Base-by-base conservation (phyloP, 2,797 vertebrate species). In the Salmo trutta region DNA sequence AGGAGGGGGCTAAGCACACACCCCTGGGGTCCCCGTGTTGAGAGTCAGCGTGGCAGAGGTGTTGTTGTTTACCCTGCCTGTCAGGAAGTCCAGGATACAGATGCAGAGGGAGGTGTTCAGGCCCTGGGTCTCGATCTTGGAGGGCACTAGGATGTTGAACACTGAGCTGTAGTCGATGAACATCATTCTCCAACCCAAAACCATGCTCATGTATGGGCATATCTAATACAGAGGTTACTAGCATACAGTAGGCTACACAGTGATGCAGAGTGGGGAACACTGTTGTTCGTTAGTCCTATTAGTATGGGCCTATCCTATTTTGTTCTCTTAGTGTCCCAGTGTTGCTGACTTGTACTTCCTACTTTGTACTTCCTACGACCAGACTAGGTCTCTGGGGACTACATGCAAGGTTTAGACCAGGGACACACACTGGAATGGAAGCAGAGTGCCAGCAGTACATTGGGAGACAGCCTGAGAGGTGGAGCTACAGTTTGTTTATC, bases 401-500 rank as follows among this genome's bases (percentile, higher is more conserved):
- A 10, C 41, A 41, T 7, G 41, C 41, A 41, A 41, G 41, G 41
- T 41, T 41, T 41, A 41, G 41, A 10, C 41, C 41, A 41, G 8
- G 41, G 10, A 41, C 31, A 31, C 33, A 36, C 36, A 36, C 36
- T 36, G 36, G 36, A 36, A 36, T 7, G 6, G 36, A 7, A 36
- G 6, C 6, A 36, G 36, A 36, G 36, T 36, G 36, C 36, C 36
- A 36, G 36, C 6, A 36, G 36, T 56, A 16, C 19, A n/a, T 56
- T 56, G 54, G 15, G 36, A 36, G 36, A 54, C 52, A 54, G 12
- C 36, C 59, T 31, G 74, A 75, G 77, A 73, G 64, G 29, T 54
- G 47, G 71, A 65, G 52, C 81, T 83, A 78, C 75, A 53, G 59
- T 78, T 76, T 31, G 75, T 84, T 83, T 86, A 78, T 86, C 79